These are phyloP conservation scores for Drosophila arizonae DNA, from an alignment of 1,140 invertebrate genomes.

Conservation along the genomic window DNA sequence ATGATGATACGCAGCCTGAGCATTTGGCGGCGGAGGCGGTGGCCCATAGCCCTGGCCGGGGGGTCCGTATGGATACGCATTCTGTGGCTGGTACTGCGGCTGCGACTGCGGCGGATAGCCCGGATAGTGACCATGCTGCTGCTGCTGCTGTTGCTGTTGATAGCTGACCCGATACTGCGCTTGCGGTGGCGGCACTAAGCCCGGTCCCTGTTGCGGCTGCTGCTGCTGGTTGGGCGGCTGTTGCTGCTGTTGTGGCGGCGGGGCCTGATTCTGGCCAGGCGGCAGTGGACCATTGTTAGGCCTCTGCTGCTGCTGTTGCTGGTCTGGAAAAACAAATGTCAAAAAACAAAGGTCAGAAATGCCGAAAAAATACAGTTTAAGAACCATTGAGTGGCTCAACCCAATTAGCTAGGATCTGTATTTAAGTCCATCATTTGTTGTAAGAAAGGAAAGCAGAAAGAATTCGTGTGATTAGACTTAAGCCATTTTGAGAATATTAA, in stretches of 20 bases:
- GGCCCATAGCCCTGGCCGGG: conserved; percentile 76
- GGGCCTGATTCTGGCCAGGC: conserved; percentile 41
- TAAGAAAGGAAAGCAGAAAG: not conserved
- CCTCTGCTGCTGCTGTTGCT: conserved; percentile 68
- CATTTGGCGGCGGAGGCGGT: conserved; percentile 68
- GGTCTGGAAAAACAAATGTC: conserved; percentile 50
- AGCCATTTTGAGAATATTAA: too few relatives aligned
- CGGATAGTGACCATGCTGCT: conserved; percentile 83
- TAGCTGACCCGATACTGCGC: conserved; percentile 83
- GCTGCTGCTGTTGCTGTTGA: conserved; percentile 82
- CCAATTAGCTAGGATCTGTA: too few relatives aligned
- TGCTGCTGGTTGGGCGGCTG: conserved; percentile 82
- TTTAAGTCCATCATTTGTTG: not conserved
- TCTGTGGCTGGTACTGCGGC: conserved; percentile 82
- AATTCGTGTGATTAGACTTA: too few relatives aligned
- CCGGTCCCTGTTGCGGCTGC: conserved; percentile 67
- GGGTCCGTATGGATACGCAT: conserved; percentile 83
- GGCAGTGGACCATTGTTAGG: conserved; percentile 61
- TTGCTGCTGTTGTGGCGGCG: conserved; percentile 54
- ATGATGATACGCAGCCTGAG: conserved; percentile 83
- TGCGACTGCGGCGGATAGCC: conserved; percentile 83
- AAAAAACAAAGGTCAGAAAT: not conserved
- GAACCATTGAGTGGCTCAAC: too few relatives aligned
- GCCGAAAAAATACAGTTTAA: not conserved
- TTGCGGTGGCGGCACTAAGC: conserved; percentile 76